Percentiles rank a stretch among this genome's conserved stretches.
These are phyloP conservation scores for Triops cancriformis DNA, from an alignment of 1,140 invertebrate species.

Conservation along the genomic window DNA sequence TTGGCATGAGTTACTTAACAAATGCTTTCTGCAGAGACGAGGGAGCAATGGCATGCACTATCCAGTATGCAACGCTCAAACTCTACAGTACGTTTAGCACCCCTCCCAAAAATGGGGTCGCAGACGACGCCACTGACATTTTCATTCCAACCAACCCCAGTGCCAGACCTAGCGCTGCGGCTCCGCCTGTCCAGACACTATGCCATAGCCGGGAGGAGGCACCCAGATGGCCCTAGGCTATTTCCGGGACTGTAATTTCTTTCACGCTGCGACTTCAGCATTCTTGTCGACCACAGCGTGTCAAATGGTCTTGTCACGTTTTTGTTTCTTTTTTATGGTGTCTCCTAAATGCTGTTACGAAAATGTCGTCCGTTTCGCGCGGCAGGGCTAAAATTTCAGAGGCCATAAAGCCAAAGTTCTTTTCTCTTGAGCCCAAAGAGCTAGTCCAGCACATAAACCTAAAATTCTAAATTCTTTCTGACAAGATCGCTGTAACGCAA, in stretches of 20 bases:
- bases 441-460: too few relatives aligned
- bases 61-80: neutral
- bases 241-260: conserved; percentile 10
- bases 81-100: neutral
- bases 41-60: neutral
- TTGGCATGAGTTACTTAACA: neutral
- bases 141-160: neutral
- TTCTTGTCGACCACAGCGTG: conserved; percentile 12
- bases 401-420: neutral
- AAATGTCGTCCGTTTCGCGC: neutral
- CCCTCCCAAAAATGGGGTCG: neutral
- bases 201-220: neutral
- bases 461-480: neutral
- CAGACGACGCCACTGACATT: neutral
- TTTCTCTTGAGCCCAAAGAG: neutral
- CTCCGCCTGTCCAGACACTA: neutral
- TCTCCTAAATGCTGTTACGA: neutral
- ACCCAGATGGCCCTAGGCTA: conserved; percentile 12
- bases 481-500: neutral
- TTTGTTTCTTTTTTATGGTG: neutral
- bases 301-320: neutral
- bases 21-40: neutral
- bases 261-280: neutral
- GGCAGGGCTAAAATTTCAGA: neutral
- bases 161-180: neutral